Evolutionary conservation across 1,140 invertebrate genomes (phyloP).

Genomic region (Lineus longissimus): DNA sequence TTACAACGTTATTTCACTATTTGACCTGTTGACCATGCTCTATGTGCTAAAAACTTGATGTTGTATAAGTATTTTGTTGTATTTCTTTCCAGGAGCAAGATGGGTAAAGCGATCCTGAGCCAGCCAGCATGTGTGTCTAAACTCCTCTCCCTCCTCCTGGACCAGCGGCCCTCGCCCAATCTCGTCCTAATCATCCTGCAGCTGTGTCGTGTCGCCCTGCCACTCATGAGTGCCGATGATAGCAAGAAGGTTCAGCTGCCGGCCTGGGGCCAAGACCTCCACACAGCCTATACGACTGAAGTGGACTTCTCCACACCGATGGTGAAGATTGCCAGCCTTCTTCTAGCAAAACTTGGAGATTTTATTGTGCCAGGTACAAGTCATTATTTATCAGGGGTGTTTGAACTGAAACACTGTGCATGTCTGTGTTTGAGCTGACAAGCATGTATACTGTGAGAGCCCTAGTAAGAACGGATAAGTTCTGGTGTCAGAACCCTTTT

Average conservation of each 20-base stretch:
- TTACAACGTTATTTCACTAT: too few species aligned
- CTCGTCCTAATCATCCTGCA: constrained; percentile 53
- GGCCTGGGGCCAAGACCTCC: constrained; percentile 32
- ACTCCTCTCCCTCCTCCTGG: constrained; percentile 49
- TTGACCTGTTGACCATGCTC: too few species aligned
- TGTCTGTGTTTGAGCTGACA: background rate
- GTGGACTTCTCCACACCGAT: constrained; percentile 34
- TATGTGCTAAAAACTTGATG: too few species aligned
- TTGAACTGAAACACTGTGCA: background rate
- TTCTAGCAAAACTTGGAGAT: constrained; percentile 52
- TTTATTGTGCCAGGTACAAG: constrained; percentile 50
- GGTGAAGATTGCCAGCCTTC: constrained; percentile 44
- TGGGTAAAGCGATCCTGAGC: constrained; percentile 52
- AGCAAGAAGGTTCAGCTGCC: constrained; percentile 47
- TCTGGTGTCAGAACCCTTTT: background rate
- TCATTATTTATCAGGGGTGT: background rate
- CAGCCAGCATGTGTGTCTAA: constrained; percentile 54
- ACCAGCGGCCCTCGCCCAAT: constrained; percentile 52
- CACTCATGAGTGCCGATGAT: constrained; percentile 46
- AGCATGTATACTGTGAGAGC: background rate
- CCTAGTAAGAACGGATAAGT: background rate
- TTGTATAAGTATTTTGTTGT: too few species aligned
- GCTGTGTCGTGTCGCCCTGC: constrained; percentile 51
- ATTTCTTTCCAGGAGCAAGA: constrained; percentile 37
- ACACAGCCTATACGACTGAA: background rate